phyloP scores from a whole-genome alignment of 2,888 invertebrate genomes.

The Diadromus collaris region DNA sequence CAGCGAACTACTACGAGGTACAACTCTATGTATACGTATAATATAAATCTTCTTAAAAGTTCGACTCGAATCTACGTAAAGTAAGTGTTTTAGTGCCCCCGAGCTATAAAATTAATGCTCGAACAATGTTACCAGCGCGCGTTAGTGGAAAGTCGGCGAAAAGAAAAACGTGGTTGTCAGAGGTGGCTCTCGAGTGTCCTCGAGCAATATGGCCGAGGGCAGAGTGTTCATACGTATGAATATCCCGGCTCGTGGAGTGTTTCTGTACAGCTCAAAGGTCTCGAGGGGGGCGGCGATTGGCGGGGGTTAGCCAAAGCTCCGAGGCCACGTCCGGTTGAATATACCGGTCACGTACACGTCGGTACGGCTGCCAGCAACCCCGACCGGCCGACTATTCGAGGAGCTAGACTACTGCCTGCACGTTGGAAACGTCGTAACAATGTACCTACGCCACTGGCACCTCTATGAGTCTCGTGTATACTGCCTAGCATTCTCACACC shows the following conservation, averaged over 20 bases:
- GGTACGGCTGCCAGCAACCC: slow-evolving; percentile 49
- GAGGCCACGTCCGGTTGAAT: slow-evolving; percentile 55
- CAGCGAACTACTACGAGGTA: slow-evolving; percentile 10
- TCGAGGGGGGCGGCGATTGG: slow-evolving; percentile 14
- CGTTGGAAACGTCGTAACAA: slow-evolving; percentile 55
- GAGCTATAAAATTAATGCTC: slow-evolving; percentile 1
- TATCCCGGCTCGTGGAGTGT: slow-evolving; percentile 30
- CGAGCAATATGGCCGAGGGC: slow-evolving; percentile 4
- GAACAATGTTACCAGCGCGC: background rate
- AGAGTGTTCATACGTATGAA: slow-evolving; percentile 45
- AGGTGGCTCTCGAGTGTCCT: slow-evolving; percentile 2
- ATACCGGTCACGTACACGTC: slow-evolving; percentile 55
- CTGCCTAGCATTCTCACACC: slow-evolving; percentile 36
- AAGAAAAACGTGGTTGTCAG: slow-evolving; percentile 1
- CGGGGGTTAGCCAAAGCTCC: slow-evolving; percentile 10
- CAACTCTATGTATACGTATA: background rate
- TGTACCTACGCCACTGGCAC: slow-evolving; percentile 44
- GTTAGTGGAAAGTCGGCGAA: background rate
- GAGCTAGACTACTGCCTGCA: slow-evolving; percentile 36
- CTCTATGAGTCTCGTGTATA: slow-evolving; percentile 25
- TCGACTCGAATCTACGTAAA: background rate
- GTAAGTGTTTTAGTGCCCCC: slow-evolving; percentile 3
- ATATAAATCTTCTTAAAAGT: slow-evolving; percentile 28
- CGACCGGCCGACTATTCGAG: slow-evolving; percentile 51
- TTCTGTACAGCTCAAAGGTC: slow-evolving; percentile 37